Evolutionary conservation across 2,113 vertebrate species (phyloP), one percentile per base, ranked within the genome.

Genomic region (Bufo gargarizans): DNA sequence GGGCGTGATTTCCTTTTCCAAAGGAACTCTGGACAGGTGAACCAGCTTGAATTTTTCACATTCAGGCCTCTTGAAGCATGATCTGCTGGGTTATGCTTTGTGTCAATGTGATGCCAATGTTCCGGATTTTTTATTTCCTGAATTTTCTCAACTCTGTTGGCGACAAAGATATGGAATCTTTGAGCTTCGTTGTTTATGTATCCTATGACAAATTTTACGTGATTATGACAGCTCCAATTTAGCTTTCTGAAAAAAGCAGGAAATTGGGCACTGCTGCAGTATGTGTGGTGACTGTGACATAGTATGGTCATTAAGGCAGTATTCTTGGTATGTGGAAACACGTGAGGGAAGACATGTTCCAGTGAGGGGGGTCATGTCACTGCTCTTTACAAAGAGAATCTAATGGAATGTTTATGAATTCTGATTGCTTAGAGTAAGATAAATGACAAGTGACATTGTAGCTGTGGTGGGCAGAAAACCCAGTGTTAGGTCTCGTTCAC

Each of bases 341-440:
- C 49, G 16, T 58, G 13, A 20, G 7, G 76, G 17, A 3, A 53
- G 50, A 55, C 55, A 20, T 53, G 6, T n/a, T 22, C 50, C 22
- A 13, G 77, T 58, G 20, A 55, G 16, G 55, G 55, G 53, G 77
- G 77, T 58, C 77, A 33, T 7, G 22, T 58, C 13, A n/a, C 7
- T 22, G 20, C 13, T 78, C 77, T 78, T 22, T 78, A 78, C 53
- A 78, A 78, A 55, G 77, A 4, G 20, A 78, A 78, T 55, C 77
- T 55, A n/a, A 55, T 55, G 77, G 20, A 78, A 78, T 55, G 77
- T 55, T 78, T 55, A 78, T 78, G 19, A 55, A 78, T n/a, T 78
- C 14, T 55, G 50, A 77, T 20, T 11, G 76, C 49, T 20, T 53
- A 53, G 16, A 77, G 45, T 53, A 77, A 77, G 49, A 78, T 78